Evolutionary conservation across 2,888 invertebrate genomes (phyloP).

Genomic region (Ornithoptera alexandrae): DNA sequence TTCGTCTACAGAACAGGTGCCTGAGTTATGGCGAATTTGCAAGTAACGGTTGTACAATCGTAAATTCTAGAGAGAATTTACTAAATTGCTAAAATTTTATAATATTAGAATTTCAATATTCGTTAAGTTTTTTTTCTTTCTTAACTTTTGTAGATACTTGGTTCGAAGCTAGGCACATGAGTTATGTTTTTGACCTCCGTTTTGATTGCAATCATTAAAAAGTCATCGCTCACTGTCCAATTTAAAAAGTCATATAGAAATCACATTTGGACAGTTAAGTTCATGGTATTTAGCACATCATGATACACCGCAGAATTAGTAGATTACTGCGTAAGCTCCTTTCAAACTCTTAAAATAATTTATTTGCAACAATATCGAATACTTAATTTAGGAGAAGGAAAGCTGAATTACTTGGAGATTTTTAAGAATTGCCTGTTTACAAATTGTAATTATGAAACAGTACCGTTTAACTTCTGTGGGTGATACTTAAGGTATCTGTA

Average conservation of each 20-base stretch:
- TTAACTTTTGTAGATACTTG: neutral
- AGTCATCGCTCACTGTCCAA: slow-evolving; percentile 6
- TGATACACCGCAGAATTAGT: too few species aligned
- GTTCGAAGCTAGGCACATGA: slow-evolving; percentile 1
- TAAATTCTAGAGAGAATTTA: slow-evolving; percentile 6
- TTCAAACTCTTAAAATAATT: too few species aligned
- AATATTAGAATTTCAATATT: slow-evolving; percentile 1
- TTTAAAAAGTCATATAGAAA: slow-evolving; percentile 2
- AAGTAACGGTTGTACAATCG: slow-evolving; percentile 19
- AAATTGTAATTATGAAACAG: too few species aligned
- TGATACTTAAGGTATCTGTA: too few species aligned
- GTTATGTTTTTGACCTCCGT: slow-evolving; percentile 17
- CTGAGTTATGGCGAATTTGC: slow-evolving; percentile 25
- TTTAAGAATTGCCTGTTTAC: too few species aligned
- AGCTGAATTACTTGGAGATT: too few species aligned
- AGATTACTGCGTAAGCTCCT: too few species aligned
- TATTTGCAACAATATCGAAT: too few species aligned
- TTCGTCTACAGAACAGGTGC: slow-evolving; percentile 18
- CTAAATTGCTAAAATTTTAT: slow-evolving; percentile 2
- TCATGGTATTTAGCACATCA: neutral
- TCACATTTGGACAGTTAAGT: slow-evolving; percentile 2
- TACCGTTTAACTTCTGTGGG: too few species aligned
- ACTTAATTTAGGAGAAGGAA: too few species aligned
- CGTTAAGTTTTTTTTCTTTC: neutral
- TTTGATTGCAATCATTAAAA: slow-evolving; percentile 8